Conservation (phyloP, 2,113 vertebrate species). For the Pionites leucogaster region DNA sequence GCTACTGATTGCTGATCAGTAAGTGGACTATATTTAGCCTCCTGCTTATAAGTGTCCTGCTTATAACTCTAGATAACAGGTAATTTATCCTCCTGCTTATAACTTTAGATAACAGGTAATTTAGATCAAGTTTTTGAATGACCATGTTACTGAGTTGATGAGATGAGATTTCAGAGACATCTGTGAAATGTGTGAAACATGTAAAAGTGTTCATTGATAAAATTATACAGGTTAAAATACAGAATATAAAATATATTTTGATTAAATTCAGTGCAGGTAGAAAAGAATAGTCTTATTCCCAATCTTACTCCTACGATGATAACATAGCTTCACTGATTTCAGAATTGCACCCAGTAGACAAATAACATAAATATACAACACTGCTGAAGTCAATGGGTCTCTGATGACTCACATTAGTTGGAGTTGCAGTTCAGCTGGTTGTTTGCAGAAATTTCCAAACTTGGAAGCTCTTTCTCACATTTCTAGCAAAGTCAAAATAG, state of each 20-base stretch:
- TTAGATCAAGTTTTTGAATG: background rate
- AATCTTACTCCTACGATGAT: background rate
- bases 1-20: background rate
- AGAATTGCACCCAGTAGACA: background rate
- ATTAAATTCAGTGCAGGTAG: background rate
- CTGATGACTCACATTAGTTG: conserved; percentile 12
- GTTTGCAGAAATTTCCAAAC: conserved; percentile 36
- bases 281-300: background rate
- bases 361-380: background rate
- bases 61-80: background rate
- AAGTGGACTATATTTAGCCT: background rate
- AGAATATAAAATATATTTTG: background rate
- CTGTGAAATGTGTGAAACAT: background rate
- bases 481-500: conserved; percentile 51
- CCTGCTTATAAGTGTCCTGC: background rate
- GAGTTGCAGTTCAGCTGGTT: background rate
- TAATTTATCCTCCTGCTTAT: background rate
- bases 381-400: background rate
- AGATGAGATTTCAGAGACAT: background rate
- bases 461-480: conserved; percentile 33
- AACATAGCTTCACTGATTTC: background rate
- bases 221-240: background rate
- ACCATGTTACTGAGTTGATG: background rate
- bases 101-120: background rate
- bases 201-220: background rate